Evolutionary conservation across 2,113 vertebrate species (phyloP).

Genomic region (Etheostoma spectabile): DNA sequence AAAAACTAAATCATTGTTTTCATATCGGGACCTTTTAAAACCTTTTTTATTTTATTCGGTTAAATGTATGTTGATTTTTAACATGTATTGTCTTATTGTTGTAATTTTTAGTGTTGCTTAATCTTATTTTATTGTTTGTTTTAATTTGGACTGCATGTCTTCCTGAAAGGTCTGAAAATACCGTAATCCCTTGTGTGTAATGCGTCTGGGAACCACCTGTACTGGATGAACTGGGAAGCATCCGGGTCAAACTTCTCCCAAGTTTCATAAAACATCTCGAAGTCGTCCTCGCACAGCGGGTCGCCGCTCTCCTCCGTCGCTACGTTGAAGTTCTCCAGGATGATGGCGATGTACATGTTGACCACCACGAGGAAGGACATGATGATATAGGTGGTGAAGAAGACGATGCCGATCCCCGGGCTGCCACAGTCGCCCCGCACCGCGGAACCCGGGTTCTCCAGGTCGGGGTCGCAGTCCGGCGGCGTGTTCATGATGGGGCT

Average conservation of each 20-base stretch:
- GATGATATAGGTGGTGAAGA: conserved; percentile 96
- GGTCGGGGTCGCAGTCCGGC: conserved; percentile 89
- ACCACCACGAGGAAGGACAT: conserved; percentile 95
- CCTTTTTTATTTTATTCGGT: too few relatives aligned
- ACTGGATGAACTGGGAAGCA: conserved; percentile 91
- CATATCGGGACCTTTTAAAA: too few relatives aligned
- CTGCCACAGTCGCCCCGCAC: conserved; percentile 91
- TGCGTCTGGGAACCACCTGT: conserved; percentile 55
- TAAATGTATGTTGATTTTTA: too few relatives aligned
- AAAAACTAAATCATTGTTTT: too few relatives aligned
- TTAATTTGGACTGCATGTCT: too few relatives aligned
- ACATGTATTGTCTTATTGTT: too few relatives aligned
- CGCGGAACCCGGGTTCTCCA: conserved; percentile 87
- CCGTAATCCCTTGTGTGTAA: too few relatives aligned
- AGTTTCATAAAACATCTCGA: conserved; percentile 97
- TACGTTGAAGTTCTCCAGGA: conserved; percentile 97
- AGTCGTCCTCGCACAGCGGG: conserved; percentile 92
- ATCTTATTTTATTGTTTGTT: too few relatives aligned
- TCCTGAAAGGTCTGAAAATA: too few relatives aligned
- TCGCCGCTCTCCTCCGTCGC: conserved; percentile 94
- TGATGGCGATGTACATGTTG: conserved; percentile 98
- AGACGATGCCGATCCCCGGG: conserved; percentile 89
- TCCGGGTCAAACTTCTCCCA: conserved; percentile 98
- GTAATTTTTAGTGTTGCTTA: too few relatives aligned
- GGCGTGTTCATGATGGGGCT: conserved; percentile 90